Base-by-base conservation (phyloP, 2,888 invertebrate species). In the Podabrus alpinus region DNA sequence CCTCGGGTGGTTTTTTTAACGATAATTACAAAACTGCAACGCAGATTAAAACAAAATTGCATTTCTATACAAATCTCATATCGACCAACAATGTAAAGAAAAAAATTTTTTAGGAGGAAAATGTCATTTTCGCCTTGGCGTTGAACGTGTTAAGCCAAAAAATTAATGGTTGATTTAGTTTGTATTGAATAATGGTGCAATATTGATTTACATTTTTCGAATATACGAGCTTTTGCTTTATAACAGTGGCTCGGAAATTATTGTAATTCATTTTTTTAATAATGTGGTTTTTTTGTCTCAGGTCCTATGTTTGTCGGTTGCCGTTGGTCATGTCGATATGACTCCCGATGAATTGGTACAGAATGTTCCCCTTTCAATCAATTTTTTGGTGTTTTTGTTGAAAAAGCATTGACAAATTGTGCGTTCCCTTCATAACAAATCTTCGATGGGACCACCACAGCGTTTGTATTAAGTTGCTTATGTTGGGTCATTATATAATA, bases 401-500 rank as follows among this genome's bases (percentile, higher is more conserved):
- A 99, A 99, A 91, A 99, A 99, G 89, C 99, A 99, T 89, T 99
- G 99, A 99, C 99, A 99, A 89, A 99, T 99, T 85, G 98, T 99
- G 25, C 92, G 98, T 74, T 98, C 99, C 13, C 92, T 99, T 78
- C 97, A 99, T 89, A 95, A 99, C 87, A 99, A 99, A 90, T 97
- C 97, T 69, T 96, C 98, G 13, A 99, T 99, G 99, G 99, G 99
- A 84, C 95, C 96, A 81, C 94, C 98, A 84, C 97, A 98, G 89
- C 93, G 99, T 89, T 91, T 99, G 87, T 99, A 98, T 90, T 99
- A 96, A 93, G 81, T 61, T 61, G n/a, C 11, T 45, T 45, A n/a
- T 7, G 45, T 45, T n/a, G n/a, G 19, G 62, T 64, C 13, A n/a
- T n/a, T n/a, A 19, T 64, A 10, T 19, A n/a, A 64, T 64, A 19